These are phyloP conservation scores for Crematogaster levior DNA, from an alignment of 2,888 invertebrate genomes.

Conservation along the genomic window DNA sequence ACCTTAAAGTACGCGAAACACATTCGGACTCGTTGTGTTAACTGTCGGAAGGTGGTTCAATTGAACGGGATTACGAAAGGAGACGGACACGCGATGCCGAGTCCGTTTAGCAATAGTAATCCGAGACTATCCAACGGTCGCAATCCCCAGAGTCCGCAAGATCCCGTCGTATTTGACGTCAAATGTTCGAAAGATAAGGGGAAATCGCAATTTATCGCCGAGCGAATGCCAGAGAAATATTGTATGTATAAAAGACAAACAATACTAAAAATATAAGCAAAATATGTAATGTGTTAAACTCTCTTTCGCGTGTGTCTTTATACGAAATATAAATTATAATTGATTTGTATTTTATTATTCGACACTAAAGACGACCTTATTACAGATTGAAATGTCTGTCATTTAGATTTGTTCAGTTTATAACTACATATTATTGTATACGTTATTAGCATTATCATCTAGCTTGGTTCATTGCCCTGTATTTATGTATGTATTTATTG, in stretches of 20 bases:
- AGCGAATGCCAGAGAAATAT: conserved; percentile 16
- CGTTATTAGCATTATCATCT: too few species aligned
- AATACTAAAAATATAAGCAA: neutral
- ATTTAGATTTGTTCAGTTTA: too few species aligned
- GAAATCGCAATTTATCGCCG: conserved; percentile 37
- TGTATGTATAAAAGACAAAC: neutral
- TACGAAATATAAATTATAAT: neutral
- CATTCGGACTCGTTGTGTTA: conserved; percentile 49
- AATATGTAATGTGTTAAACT: neutral
- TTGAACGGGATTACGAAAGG: conserved; percentile 61
- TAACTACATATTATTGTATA: too few species aligned
- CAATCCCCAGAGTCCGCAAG: conserved; percentile 30
- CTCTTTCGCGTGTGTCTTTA: neutral
- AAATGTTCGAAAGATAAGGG: conserved; percentile 29
- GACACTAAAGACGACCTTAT: too few species aligned
- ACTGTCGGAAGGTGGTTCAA: conserved; percentile 56
- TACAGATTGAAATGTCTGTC: too few species aligned
- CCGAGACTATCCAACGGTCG: conserved; percentile 54
- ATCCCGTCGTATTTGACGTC: conserved; percentile 35
- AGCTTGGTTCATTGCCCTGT: too few species aligned
- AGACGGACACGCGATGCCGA: conserved; percentile 47
- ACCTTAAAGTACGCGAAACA: conserved; percentile 59
- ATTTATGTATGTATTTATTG: too few species aligned
- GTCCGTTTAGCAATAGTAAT: conserved; percentile 57
- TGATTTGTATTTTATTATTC: too few species aligned